phyloP scores from a whole-genome alignment of 2,113 vertebrate species.

The Thamnophis sirtalis region DNA sequence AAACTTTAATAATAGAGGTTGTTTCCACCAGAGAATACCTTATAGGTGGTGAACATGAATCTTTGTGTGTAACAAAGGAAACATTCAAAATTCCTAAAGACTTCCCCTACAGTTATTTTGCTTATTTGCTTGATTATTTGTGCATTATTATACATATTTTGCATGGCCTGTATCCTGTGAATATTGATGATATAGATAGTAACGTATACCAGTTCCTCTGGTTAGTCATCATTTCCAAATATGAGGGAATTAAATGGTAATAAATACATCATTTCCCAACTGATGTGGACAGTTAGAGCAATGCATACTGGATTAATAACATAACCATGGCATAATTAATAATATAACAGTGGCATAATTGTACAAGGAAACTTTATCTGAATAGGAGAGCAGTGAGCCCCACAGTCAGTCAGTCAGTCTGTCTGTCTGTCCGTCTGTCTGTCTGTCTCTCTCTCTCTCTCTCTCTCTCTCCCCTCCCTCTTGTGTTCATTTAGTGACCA shows the following conservation, averaged over 20 bases:
- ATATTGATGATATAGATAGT: not conserved
- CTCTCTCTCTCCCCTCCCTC: too few relatives aligned
- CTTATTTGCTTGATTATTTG: not conserved
- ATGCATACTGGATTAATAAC: not conserved
- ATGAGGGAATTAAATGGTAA: not conserved
- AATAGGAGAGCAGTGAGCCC: too few relatives aligned
- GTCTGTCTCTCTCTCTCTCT: too few relatives aligned
- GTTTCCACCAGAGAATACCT: not conserved
- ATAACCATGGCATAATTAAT: too few relatives aligned
- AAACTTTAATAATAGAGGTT: too few relatives aligned
- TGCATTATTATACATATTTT: not conserved
- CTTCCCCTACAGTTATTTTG: not conserved
- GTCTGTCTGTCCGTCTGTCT: too few relatives aligned
- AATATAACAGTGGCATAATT: not conserved
- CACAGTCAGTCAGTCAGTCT: not conserved
- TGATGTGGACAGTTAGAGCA: not conserved
- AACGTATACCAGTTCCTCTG: not conserved
- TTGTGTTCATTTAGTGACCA: not conserved
- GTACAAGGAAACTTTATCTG: too few relatives aligned
- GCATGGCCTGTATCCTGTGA: not conserved
- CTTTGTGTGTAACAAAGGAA: not conserved
- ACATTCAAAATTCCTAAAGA: not conserved
- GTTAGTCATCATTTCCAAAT: not conserved
- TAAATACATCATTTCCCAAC: not conserved
- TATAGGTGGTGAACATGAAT: too few relatives aligned